Evolutionary conservation across 1,140 invertebrate species (phyloP).

Genomic region (Ganaspis sp.): DNA sequence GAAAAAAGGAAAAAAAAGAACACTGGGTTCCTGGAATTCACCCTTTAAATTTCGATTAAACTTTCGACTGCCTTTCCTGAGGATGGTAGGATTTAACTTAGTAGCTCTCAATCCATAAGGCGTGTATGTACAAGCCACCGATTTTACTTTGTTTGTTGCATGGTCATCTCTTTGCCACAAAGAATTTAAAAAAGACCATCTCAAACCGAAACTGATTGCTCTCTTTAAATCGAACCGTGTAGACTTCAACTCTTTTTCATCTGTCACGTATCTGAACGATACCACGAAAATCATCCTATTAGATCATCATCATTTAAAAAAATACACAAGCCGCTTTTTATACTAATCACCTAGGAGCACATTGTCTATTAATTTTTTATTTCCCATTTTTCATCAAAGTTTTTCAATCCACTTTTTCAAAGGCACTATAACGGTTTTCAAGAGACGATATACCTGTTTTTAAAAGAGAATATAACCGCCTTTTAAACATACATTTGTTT

Average conservation of each 20-base stretch:
- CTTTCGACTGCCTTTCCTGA: neutral
- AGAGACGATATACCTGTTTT: no score
- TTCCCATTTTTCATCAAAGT: neutral
- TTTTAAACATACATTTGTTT: no score
- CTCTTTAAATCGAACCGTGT: neutral
- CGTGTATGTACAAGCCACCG: neutral
- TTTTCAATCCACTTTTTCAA: no score
- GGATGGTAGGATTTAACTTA: neutral
- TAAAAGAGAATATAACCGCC: neutral
- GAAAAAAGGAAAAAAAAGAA: neutral
- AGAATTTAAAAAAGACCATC: neutral
- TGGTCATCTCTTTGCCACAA: neutral
- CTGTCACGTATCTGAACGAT: neutral
- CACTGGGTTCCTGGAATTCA: neutral
- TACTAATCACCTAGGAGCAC: neutral
- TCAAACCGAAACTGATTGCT: constrained; percentile 19
- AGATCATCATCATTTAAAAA: neutral
- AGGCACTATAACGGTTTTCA: no score
- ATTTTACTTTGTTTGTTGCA: constrained; percentile 3
- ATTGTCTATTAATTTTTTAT: neutral
- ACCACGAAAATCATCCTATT: neutral
- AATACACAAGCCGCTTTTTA: neutral
- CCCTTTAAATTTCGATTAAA: constrained; percentile 1
- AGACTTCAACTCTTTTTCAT: neutral
- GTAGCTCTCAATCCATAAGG: neutral